Evolutionary conservation across 2,797 vertebrate genomes (phyloP).

Genomic region (Knipowitschia caucasica): DNA sequence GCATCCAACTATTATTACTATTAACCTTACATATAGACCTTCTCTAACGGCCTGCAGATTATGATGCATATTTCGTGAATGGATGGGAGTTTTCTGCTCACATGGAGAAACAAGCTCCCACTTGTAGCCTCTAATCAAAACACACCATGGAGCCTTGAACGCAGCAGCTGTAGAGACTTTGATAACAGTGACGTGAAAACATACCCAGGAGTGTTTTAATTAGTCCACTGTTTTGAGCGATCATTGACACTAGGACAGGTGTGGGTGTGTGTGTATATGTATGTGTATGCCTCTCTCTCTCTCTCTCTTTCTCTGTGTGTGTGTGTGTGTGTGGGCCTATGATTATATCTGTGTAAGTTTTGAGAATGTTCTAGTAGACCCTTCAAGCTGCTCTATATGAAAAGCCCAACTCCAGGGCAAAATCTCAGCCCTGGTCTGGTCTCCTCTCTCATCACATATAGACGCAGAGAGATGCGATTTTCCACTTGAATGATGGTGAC

Average conservation of each 20-base stretch:
- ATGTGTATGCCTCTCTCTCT: no score
- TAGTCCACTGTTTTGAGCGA: constrained; percentile 71
- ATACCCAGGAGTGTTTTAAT: constrained; percentile 71
- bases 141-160: neutral
- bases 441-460: constrained; percentile 43
- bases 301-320: no score
- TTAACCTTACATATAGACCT: no score
- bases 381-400: constrained; percentile 59
- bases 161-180: constrained; percentile 46
- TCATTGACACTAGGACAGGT: constrained; percentile 59
- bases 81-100: constrained; percentile 59
- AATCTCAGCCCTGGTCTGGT: constrained; percentile 48
- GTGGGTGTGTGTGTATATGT: no score
- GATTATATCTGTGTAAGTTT: constrained; percentile 68
- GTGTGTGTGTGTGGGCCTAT: no score
- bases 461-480: constrained; percentile 46
- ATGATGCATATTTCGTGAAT: constrained; percentile 62
- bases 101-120: constrained; percentile 50
- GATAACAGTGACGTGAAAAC: constrained; percentile 68
- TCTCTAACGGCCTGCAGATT: no score
- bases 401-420: constrained; percentile 63
- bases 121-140: constrained; percentile 38
- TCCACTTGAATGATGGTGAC: constrained; percentile 41
- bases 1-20: no score
- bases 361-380: constrained; percentile 67